Base-by-base conservation (phyloP, 2,113 vertebrate species). In the Hemicordylus capensis region DNA sequence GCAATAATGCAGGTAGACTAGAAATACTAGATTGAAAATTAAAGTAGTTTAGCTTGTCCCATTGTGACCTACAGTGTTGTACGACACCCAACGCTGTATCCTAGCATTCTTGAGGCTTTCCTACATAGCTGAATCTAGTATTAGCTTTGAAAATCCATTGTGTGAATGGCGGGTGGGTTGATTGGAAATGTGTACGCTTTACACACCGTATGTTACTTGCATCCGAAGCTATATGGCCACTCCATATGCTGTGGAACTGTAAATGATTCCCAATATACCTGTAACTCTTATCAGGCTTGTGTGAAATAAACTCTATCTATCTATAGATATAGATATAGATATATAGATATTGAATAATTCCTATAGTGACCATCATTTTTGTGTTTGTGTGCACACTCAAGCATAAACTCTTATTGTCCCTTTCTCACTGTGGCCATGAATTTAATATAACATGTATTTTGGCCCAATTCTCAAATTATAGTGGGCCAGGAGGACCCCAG, bases 1-100 rank as follows among this genome's bases (percentile, higher is more conserved):
- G 96, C 97, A 97, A 96, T 97, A 96, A 97, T 94, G 95, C 95
- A 94, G 96, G 93, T 96, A 96, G 96, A 96, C 91, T 95, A 96
- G 96, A 96, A 90, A 93, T 90, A 92, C 94, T 93, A 91, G 91
- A 95, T 90, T 95, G 94, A 95, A 94, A 94, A 94, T 93, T 95
- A 91, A 95, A 94, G 95, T 96, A 95, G 95, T 94, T 95, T 95
- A 95, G 95, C 94, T 96, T 95, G 92, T 96, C 94, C 93, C 93
- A 94, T 95, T 90, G 94, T 95, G 94, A 95, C 94, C 88, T 92
- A 93, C 94, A 94, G 94, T 95, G 94, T 94, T 94, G 94, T 95
- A 87, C 0, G 64, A 93, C 92, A 93, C 92, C 93, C 94, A 93
- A 91, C 90, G 91, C 95, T 94, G 92, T 95, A 87, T 92, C 93